These are phyloP conservation scores for Chelonoidis abingdonii DNA, from an alignment of 2,113 vertebrate genomes.

Conservation along the genomic window DNA sequence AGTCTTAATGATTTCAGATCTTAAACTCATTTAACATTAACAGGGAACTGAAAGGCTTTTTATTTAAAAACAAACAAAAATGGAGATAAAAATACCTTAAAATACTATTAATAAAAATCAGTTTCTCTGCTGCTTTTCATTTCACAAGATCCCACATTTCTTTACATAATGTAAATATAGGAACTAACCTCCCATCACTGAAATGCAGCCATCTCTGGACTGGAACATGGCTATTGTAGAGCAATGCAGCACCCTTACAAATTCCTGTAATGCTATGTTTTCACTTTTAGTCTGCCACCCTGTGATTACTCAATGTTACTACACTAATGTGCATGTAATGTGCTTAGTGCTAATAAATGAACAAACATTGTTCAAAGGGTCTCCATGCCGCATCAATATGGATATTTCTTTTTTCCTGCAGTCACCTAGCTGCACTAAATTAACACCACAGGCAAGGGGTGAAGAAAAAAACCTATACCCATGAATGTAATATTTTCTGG, in stretches of 20 bases:
- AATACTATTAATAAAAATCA: background rate
- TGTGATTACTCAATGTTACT: background rate
- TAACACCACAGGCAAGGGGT: background rate
- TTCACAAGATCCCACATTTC: conserved; percentile 29
- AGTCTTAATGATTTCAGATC: background rate
- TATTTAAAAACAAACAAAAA: conserved; percentile 2
- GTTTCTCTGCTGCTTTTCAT: conserved; percentile 10
- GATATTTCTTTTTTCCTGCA: background rate
- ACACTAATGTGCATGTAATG: background rate
- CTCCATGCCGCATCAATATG: background rate
- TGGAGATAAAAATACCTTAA: background rate
- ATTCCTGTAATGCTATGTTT: background rate
- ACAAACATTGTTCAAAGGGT: rapidly evolving
- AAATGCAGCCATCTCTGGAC: background rate
- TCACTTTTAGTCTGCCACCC: conserved; percentile 28
- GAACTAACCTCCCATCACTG: background rate
- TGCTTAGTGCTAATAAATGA: background rate
- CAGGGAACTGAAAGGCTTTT: background rate
- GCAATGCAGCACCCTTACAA: rapidly evolving
- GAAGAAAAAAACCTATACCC: background rate
- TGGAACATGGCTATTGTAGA: background rate
- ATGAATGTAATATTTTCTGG: conserved; percentile 19
- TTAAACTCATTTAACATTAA: background rate
- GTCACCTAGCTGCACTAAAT: background rate
- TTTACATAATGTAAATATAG: background rate